These are phyloP conservation scores for Lordiphosa andalusiaca DNA, from an alignment of 2,888 invertebrate species.

Conservation along the genomic window DNA sequence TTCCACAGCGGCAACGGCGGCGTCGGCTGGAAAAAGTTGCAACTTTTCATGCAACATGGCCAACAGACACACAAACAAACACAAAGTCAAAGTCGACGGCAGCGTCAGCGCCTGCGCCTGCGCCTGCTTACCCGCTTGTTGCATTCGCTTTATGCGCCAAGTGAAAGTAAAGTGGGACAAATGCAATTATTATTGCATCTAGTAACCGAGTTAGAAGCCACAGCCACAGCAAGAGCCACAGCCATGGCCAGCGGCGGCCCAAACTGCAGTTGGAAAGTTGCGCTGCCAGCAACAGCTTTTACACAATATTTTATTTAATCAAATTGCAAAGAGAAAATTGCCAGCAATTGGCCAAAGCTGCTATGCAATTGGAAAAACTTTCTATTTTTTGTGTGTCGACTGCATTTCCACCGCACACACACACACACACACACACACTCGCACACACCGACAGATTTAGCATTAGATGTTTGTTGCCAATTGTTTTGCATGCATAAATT, in stretches of 20 bases:
- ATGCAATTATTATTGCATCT: constrained; percentile 78
- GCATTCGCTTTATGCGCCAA: constrained; percentile 56
- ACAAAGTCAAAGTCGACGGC: constrained; percentile 62
- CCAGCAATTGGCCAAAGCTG: constrained; percentile 51
- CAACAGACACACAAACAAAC: constrained; percentile 22
- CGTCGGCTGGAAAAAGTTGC: constrained; percentile 61
- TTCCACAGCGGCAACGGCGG: constrained; percentile 47
- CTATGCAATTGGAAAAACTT: constrained; percentile 64
- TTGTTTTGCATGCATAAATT: constrained; percentile 62
- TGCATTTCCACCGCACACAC: constrained; percentile 36
- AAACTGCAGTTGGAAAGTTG: constrained; percentile 63
- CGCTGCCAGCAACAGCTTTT: constrained; percentile 56
- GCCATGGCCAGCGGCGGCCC: constrained; percentile 11
- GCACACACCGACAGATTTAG: constrained; percentile 17
- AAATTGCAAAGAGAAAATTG: constrained; percentile 78
- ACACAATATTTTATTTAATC: constrained; percentile 76
- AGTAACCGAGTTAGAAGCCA: constrained; percentile 74
- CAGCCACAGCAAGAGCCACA: constrained; percentile 46
- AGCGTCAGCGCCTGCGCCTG: constrained; percentile 46
- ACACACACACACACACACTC: constrained; percentile 23
- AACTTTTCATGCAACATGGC: constrained; percentile 63
- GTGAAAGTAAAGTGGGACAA: constrained; percentile 79
- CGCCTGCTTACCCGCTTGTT: constrained; percentile 24
- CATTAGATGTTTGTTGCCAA: constrained; percentile 33
- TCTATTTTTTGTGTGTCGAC: constrained; percentile 68